Percentiles rank a stretch among this genome's conserved stretches.
Conservation (phyloP, 2,113 vertebrate genomes). For the Thamnophis sirtalis region DNA sequence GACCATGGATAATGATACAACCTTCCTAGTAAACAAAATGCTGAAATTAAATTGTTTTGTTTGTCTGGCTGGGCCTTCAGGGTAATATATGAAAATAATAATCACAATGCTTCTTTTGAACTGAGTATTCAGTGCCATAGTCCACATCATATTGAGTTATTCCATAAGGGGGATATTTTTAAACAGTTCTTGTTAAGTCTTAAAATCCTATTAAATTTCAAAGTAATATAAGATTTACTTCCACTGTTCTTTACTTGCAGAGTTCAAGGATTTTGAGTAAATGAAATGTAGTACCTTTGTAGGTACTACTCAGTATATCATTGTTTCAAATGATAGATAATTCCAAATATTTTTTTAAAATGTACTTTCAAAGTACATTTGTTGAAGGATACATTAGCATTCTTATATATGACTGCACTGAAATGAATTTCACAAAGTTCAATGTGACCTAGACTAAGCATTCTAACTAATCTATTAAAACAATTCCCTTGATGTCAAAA, state of each 20-base stretch:
- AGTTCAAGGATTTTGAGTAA: background rate
- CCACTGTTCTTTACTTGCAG: background rate
- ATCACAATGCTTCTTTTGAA: background rate
- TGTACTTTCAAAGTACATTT: background rate
- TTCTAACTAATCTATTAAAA: background rate
- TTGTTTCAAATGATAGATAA: background rate
- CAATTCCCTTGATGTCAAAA: background rate
- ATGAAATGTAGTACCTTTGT: background rate
- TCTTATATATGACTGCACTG: background rate
- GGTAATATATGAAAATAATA: background rate
- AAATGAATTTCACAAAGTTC: background rate
- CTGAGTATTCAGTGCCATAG: background rate
- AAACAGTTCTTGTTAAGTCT: background rate
- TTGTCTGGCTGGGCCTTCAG: background rate
- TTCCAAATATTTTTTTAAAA: background rate
- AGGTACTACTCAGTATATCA: background rate
- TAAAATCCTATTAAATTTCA: background rate
- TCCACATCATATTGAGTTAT: background rate
- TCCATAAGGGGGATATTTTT: background rate
- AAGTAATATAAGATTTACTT: background rate
- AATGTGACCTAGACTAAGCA: background rate
- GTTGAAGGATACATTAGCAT: background rate
- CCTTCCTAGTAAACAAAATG: background rate
- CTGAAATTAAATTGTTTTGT: background rate
- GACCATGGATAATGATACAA: slow-evolving; percentile 11